Percentiles rank a stretch among this genome's conserved stretches.
Evolutionary conservation across 92 coral and sea anemone genomes (phyloP).

Genomic region (Anthopleura xanthogrammica): DNA sequence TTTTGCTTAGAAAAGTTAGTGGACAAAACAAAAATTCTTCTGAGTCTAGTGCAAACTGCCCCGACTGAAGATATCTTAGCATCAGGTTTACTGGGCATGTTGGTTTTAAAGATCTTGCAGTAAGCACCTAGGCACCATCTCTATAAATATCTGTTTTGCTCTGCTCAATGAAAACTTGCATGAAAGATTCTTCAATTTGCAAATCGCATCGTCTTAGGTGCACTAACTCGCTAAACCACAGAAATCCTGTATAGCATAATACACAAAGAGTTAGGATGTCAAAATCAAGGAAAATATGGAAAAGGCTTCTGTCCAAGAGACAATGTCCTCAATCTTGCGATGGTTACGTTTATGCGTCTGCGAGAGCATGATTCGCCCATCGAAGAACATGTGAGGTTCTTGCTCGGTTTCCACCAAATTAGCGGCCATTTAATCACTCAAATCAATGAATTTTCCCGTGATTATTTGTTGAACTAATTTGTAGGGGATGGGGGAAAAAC

Average conservation of each 20-base stretch:
- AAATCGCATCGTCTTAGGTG: not conserved
- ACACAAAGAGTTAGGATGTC: not conserved
- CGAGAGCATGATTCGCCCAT: too few species aligned
- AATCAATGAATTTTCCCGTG: too few species aligned
- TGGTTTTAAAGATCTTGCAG: not conserved
- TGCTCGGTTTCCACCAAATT: too few species aligned
- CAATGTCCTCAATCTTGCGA: too few species aligned
- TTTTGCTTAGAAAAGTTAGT: slow-evolving; percentile 22
- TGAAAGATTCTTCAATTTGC: slow-evolving; percentile 13
- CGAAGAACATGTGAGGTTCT: too few species aligned
- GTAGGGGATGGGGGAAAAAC: too few species aligned
- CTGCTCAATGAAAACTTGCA: slow-evolving; percentile 12
- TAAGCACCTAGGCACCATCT: slow-evolving; percentile 43
- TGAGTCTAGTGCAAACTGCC: not conserved
- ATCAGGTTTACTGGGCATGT: slow-evolving; percentile 7
- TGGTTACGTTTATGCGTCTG: too few species aligned
- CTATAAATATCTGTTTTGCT: slow-evolving; percentile 33
- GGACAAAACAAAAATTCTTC: slow-evolving; percentile 2
- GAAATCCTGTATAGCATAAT: not conserved
- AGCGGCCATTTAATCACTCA: too few species aligned
- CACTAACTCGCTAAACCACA: not conserved
- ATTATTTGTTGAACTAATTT: too few species aligned
- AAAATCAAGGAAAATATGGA: too few species aligned
- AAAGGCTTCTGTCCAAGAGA: too few species aligned
- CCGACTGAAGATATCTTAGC: slow-evolving; percentile 1